These are phyloP conservation scores for Dromococcyx pavoninus DNA, from an alignment of 2,797 vertebrate genomes.

Conservation along the genomic window DNA sequence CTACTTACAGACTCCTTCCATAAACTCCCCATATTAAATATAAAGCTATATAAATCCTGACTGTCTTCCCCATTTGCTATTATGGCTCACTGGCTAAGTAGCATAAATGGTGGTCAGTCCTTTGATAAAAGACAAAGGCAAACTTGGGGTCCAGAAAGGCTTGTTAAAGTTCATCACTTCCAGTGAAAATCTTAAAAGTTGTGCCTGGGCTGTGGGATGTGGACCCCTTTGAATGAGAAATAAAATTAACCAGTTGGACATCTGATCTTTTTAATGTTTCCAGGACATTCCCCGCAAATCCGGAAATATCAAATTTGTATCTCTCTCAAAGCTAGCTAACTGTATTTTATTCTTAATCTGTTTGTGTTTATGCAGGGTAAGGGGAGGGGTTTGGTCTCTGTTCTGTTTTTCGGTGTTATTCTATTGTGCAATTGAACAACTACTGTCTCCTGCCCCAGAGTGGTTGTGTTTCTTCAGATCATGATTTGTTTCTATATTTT, in stretches of 20 bases:
- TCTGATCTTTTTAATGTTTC: not conserved
- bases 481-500: not conserved
- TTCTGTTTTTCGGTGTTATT: not conserved
- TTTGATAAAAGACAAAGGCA: conserved; percentile 4
- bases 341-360: not conserved
- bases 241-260: not conserved
- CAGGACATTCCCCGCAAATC: not conserved
- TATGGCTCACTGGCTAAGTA: not conserved
- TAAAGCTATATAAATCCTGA: conserved; percentile 20
- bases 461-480: not conserved
- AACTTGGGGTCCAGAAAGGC: not conserved
- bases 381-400: not conserved
- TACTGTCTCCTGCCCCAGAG: not conserved
- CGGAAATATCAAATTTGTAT: not conserved
- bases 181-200: not conserved
- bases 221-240: not conserved
- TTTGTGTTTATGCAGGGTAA: not conserved
- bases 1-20: conserved; percentile 17
- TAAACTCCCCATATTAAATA: conserved; percentile 44
- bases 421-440: not conserved
- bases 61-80: conserved; percentile 1
- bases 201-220: not conserved
- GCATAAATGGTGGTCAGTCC: not conserved
- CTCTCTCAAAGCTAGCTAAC: not conserved
- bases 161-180: conserved; percentile 9